Percentiles rank a stretch among this genome's conserved stretches.
These are phyloP conservation scores for Penaeus vannamei DNA, from an alignment of 1,140 invertebrate genomes.

Conservation along the genomic window DNA sequence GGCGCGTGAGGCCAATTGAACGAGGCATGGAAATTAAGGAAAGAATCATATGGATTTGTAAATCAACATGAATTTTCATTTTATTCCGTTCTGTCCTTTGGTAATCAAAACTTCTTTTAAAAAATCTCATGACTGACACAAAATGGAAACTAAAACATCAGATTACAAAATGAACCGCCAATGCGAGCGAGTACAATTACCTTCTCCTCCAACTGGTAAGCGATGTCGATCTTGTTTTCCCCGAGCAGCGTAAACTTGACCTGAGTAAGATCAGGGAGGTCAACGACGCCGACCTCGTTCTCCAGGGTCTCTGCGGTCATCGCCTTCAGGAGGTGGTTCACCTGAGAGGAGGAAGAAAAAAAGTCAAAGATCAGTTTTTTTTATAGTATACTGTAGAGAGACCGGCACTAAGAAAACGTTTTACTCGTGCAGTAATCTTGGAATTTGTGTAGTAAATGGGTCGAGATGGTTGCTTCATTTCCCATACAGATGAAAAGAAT, in stretches of 20 bases:
- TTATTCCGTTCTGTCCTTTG: too few species aligned
- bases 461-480: too few species aligned
- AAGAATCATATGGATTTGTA: neutral
- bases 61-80: neutral
- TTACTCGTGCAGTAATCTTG: neutral
- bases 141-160: too few species aligned
- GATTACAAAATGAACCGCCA: too few species aligned
- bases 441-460: neutral
- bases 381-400: neutral
- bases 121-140: too few species aligned
- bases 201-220: slow-evolving; percentile 78
- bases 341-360: neutral
- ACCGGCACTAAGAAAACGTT: neutral
- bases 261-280: slow-evolving; percentile 74
- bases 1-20: neutral
- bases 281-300: slow-evolving; percentile 75
- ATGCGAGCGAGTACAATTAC: slow-evolving; percentile 69
- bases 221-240: slow-evolving; percentile 79
- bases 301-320: slow-evolving; percentile 75
- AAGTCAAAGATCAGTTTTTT: too few species aligned
- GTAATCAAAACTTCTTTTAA: too few species aligned
- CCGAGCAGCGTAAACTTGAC: slow-evolving; percentile 78
- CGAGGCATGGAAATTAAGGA: neutral
- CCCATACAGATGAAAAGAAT: too few species aligned
- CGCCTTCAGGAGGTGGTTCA: slow-evolving; percentile 71